phyloP scores from a whole-genome alignment of 2,113 vertebrate genomes.

The Upupa epops region DNA sequence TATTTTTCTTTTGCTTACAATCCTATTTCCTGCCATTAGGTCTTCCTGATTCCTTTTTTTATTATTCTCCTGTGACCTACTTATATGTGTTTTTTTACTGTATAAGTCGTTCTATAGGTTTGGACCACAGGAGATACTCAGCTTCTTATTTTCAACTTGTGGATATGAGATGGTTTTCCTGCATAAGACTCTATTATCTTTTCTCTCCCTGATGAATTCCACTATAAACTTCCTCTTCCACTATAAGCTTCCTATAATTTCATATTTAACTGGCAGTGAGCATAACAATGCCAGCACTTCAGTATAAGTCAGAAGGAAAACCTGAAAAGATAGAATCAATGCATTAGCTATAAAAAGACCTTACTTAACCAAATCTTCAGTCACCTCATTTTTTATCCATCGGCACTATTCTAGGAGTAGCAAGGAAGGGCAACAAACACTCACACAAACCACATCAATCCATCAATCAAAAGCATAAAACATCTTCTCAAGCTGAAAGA shows the following conservation, averaged over 20 bases:
- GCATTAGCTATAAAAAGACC: constrained; percentile 21
- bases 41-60: background rate
- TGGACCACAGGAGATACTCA: background rate
- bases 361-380: background rate
- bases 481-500: background rate
- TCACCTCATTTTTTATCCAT: background rate
- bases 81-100: background rate
- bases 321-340: background rate
- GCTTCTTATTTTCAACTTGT: background rate
- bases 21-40: constrained; percentile 6
- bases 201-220: background rate
- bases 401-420: background rate
- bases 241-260: background rate
- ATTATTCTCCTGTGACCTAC: background rate
- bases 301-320: background rate
- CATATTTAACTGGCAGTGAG: background rate
- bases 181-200: background rate
- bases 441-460: background rate
- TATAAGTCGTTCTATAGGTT: background rate
- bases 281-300: background rate
- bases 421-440: background rate
- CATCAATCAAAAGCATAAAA: background rate
- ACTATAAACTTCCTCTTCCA: background rate
- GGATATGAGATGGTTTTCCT: background rate
- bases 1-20: constrained; percentile 2